Base-by-base conservation (phyloP, 35 echinoderm and acorn worm species). In the Acanthaster planci region DNA sequence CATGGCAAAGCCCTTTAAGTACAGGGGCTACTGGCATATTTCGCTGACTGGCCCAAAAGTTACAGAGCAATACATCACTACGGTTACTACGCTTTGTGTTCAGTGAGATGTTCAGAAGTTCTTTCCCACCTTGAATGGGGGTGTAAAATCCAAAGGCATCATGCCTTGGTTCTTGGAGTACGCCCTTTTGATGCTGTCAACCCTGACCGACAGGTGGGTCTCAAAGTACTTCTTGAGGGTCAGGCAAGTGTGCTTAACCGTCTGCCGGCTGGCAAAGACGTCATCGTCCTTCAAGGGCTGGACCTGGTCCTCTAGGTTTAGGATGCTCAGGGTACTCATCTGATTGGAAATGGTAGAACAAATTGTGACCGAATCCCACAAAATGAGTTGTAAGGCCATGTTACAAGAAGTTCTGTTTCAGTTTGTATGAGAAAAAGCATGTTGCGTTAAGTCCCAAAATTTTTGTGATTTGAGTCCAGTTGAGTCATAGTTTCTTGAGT, bases 221-320 rank as follows among this genome's bases (percentile, higher is more conserved):
- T 99, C 96, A 92, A 99, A 99, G 86, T 99, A 99, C 18, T 86
- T 88, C 67, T 91, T 99, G 44, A 94, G 77, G 35, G 92, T 92
- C 55, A 86, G 42, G 36, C 87, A 93, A 9, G 96, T 99, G 86
- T 99, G 92, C 60, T 99, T 99, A 75, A 99, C 85, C 1, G 96
- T 94, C 39, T 99, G 92, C 15, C 92, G 81, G 64, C 82, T 94
- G 77, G 89, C 84, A 56, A 91, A 99, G 12, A 91, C 76, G 44
- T 99, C 92, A 57, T 99, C 96, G 37, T 99, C 96, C 39, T 67
- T 89, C 15, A 88, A 76, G 3, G 68, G 52, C 16, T 52, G n/a
- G 47, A 76, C 84, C 34, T 91, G 86, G n/a, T 44, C 80, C 10
- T 99, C 96, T 8, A 90, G 80, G 67, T 91, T 93, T 35, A 99